Evolutionary conservation across 1,140 invertebrate species (phyloP), one percentile per base, ranked within the genome.

Genomic region (Palaemon carinicauda): DNA sequence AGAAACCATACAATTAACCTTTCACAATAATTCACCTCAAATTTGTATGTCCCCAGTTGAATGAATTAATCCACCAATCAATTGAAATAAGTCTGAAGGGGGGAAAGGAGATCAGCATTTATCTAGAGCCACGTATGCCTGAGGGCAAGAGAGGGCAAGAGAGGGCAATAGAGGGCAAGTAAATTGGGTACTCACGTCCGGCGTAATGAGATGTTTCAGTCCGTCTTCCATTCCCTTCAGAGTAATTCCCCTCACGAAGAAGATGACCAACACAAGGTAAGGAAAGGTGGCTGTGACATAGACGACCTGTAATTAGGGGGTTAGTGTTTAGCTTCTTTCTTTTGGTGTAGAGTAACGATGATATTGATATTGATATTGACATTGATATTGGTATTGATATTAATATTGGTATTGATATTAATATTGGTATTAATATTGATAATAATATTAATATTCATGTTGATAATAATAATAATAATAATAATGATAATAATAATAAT

Each of bases 221-320:
- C 98, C 98, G 91, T 98, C 96, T 1, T 94, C 93, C 93, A 97
- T 97, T 5, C 98, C 97, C 83, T 95, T 96, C 12, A 98, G 92
- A 0, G 97, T 98, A 7, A 98, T 95, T 5, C 97, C 97, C 19
- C 98, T 94, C 89, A 97, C 97, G 93, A 99, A 98, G 92, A 98
- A 98, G 86, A 98, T 97, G 0, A 98, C 97, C 0, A 98, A 93
- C 0, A 99, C 97, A 31, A 98, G 94, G 91, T 99, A 99, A 0
- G 98, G 98, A 91, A 99, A 99, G 0, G 97, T 98, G 0, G 98
- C 97, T 12, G 98, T 99, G 9, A 98, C 95, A 90, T 98, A 98
- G 31, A 98, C 97, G 5, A 98, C 96, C 94, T 95, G 88, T 3
- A 9, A 53, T 33, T 12, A 9, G 1, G 87, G 89, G 69, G 17